Evolutionary conservation across 1,140 invertebrate genomes (phyloP), one percentile per base, ranked within the genome.

Genomic region (Lanistes nyassanus): DNA sequence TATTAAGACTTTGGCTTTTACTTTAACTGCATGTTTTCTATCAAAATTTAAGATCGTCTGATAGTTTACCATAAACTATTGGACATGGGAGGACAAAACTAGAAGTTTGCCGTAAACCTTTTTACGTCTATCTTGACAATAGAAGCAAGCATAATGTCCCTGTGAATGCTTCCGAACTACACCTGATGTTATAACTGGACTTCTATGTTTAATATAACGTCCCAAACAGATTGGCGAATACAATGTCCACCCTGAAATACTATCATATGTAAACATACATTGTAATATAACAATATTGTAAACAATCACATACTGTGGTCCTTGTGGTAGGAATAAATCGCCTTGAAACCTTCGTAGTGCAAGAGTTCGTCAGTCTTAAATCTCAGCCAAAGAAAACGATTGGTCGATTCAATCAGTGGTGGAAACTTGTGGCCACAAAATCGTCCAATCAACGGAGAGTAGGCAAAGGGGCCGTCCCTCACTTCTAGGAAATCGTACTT

Each of bases 351-450:
- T 26, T 89, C 90, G 82, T 94, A 94, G 86, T 96, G 93, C 77
- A 97, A 95, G 81, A 93, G 94, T 74, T 94, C 94, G 82, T 97
- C 95, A 1, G 94, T 95, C 71, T 92, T 92, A 89, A 97, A 97
- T 64, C 93, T 91, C 21, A 97, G 89, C 95, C 95, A 97, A 36
- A 97, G 91, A 85, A 93, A 93, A 23, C 94, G 90, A 60, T 93
- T 93, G 56, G 92, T 92, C 5, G 94, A 95, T 37, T 92, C 92
- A 77, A 96, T 92, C 83, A 94, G 92, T 2, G 93, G 92, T 11
- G 96, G 95, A 84, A 95, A 95, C 69, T 92, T 90, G 29, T 91
- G 91, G 51, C 95, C 95, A 82, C 96, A 97, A 83, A 91, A 95
- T 79, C 91, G 91, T 0, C 92, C 92, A 37, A 92, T 86, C 64